These are phyloP conservation scores for Mystacornis crossleyi DNA, from an alignment of 2,113 vertebrate species.

Conservation along the genomic window DNA sequence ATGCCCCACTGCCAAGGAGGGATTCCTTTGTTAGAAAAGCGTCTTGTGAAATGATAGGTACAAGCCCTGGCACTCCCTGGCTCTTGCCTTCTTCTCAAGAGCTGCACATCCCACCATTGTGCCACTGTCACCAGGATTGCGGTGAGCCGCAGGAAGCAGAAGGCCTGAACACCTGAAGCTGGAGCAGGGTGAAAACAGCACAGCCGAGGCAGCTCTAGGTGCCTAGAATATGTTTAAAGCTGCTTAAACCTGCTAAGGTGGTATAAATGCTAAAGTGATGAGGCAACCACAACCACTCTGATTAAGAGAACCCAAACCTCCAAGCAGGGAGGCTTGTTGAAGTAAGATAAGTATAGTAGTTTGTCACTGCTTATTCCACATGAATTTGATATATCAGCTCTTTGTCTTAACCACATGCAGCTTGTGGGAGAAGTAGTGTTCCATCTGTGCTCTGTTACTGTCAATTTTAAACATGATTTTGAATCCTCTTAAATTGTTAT, in stretches of 20 bases:
- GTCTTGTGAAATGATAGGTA: too few species aligned
- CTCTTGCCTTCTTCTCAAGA: not conserved
- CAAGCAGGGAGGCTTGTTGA: not conserved
- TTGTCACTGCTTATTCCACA: not conserved
- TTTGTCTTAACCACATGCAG: not conserved
- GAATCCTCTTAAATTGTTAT: not conserved
- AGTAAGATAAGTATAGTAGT: not conserved
- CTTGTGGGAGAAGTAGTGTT: not conserved
- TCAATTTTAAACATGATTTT: not conserved
- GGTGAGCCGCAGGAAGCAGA: not conserved
- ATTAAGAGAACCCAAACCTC: not conserved
- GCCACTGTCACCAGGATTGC: not conserved
- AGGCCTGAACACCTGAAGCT: not conserved
- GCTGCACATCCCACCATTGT: accelerated
- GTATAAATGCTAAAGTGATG: not conserved
- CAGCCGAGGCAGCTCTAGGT: not conserved
- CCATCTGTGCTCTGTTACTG: not conserved
- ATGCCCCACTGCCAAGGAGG: not conserved
- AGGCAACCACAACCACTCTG: not conserved
- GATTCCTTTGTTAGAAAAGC: not conserved
- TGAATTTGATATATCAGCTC: not conserved
- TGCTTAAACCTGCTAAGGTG: not conserved
- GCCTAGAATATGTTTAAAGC: not conserved
- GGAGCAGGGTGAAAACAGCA: not conserved
- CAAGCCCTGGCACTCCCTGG: not conserved